These are phyloP conservation scores for Laothoe populi DNA, from an alignment of 2,888 invertebrate genomes.

Conservation along the genomic window DNA sequence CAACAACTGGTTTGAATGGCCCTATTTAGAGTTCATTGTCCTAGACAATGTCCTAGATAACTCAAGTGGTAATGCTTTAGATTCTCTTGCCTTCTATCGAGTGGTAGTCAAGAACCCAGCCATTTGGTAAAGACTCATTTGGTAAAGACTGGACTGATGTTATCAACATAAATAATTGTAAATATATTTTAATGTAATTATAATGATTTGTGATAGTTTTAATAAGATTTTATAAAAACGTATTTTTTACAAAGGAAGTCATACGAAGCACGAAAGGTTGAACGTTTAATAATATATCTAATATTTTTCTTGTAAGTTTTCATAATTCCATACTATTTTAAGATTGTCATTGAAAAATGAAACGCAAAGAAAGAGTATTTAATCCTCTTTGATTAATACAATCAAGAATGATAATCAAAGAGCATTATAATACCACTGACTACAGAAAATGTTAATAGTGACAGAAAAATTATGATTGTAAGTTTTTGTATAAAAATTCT, in stretches of 20 bases:
- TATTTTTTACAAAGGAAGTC: too few species aligned
- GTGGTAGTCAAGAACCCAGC: neutral
- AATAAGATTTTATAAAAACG: neutral
- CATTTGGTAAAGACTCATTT: neutral
- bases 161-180: neutral
- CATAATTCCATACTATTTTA: neutral
- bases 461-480: neutral
- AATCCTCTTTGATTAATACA: neutral
- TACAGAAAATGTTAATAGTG: neutral
- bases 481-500: neutral
- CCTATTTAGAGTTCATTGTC: slow-evolving; percentile 3
- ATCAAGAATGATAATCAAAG: too few species aligned
- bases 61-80: neutral
- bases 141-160: neutral
- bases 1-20: neutral
- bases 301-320: too few species aligned
- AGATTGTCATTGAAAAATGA: neutral
- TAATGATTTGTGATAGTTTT: neutral
- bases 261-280: too few species aligned
- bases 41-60: slow-evolving; percentile 16
- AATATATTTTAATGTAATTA: neutral
- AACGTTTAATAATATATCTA: too few species aligned
- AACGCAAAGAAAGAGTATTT: neutral
- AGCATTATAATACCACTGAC: neutral
- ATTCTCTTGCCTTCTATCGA: neutral